Evolutionary conservation across 2,797 vertebrate species (phyloP).

Genomic region (Glyptemys insculpta): DNA sequence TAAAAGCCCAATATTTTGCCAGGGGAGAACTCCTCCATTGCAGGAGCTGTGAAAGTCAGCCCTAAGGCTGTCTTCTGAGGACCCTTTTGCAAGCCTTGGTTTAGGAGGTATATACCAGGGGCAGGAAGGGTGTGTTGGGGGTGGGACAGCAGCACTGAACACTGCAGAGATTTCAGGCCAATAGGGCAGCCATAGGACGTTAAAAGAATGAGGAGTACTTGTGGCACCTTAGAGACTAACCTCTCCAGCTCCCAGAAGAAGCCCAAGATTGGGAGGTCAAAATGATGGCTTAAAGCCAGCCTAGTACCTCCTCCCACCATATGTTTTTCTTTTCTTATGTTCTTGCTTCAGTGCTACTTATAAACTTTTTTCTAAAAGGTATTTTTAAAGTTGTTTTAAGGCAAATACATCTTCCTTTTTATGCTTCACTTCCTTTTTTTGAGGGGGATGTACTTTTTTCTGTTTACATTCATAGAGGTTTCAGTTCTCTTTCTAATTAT

Average conservation of each 20-base stretch:
- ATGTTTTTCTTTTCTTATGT: background rate
- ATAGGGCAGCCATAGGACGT: background rate
- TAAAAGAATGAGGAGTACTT: background rate
- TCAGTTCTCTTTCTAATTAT: constrained; percentile 57
- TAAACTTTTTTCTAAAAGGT: background rate
- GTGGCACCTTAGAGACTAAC: no score
- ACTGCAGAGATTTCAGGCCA: background rate
- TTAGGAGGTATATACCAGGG: rapidly evolving
- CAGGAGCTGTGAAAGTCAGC: background rate
- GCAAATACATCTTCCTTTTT: constrained; percentile 44
- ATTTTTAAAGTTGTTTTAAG: constrained; percentile 18
- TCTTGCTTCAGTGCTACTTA: background rate
- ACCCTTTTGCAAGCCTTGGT: background rate
- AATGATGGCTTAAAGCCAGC: background rate
- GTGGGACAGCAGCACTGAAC: background rate
- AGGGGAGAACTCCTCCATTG: background rate
- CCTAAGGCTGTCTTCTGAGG: background rate
- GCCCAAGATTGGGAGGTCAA: background rate
- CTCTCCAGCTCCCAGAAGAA: background rate
- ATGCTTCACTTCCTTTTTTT: constrained; percentile 37
- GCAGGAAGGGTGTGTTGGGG: background rate
- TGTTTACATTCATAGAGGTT: constrained; percentile 33
- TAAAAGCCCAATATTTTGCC: background rate
- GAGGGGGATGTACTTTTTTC: constrained; percentile 47
- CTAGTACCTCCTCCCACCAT: background rate